Evolutionary conservation across 2,888 invertebrate species (phyloP), one percentile per base, ranked within the genome.

Genomic region (Amblyjoppa fuscipennis): DNA sequence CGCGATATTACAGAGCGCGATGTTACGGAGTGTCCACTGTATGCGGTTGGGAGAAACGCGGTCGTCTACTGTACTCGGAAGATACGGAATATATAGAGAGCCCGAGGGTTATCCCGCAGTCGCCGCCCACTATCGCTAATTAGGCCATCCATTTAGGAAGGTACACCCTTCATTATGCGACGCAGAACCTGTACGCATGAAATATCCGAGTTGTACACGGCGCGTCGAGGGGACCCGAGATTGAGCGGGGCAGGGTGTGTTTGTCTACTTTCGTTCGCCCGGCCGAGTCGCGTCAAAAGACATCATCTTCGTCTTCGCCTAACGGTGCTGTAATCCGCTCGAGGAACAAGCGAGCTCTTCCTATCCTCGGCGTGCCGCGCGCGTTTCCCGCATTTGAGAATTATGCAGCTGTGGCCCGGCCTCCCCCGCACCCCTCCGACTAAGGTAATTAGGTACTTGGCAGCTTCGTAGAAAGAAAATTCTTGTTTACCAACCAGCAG

Each of bases 391-490:
- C 66, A 68, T 34, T 75, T 49, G 34, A 64, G 75, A 51, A n/a
- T 45, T 61, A 49, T 45, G 45, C 45, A 45, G 45, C 45, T 61
- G 25, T 59, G 7, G 59, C 45, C 45, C 20, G 69, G 53, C 69
- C 69, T 5, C 56, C 56, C 34, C 59, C 77, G 78, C 49, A 53
- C 41, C 20, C 75, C 76, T 73, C 80, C 73, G 80, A 77, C 85
- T 77, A 74, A 83, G 83, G 77, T 85, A 85, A 85, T 85, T 80
- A 85, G 85, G 80, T 77, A 83, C 85, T 83, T 80, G 83, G 83
- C 73, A 85, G 73, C 83, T 85, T 77, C 76, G 77, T 71, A 77
- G 74, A 83, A 85, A 83, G 71, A 80, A 85, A 83, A 85, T 83
- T 85, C 80, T 77, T 85, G 85, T 85, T 85, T 83, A 85, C 85